phyloP scores from a whole-genome alignment of 2,888 invertebrate genomes.

The Lochmaea crataegi region DNA sequence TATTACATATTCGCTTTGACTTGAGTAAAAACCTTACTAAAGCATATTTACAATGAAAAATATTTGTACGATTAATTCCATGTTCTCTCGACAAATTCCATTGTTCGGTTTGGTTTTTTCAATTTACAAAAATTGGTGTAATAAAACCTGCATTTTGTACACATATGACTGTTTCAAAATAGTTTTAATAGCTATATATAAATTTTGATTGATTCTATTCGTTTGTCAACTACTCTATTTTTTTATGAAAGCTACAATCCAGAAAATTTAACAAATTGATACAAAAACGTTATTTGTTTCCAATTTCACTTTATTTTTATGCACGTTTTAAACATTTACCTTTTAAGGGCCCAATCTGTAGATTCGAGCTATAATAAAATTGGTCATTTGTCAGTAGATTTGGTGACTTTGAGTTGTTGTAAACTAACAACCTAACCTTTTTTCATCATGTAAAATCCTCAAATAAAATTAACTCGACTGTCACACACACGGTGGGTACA shows the following conservation, averaged over 20 bases:
- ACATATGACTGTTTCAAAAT: neutral
- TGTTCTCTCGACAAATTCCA: neutral
- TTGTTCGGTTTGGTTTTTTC: neutral
- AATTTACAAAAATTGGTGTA: slow-evolving; percentile 4
- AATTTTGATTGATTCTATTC: neutral
- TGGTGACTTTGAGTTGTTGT: too few relatives aligned
- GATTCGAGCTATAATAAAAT: too few relatives aligned
- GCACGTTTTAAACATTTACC: neutral
- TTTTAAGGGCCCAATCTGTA: too few relatives aligned
- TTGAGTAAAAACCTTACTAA: too few relatives aligned
- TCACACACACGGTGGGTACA: too few relatives aligned
- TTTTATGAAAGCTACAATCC: neutral
- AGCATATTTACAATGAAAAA: too few relatives aligned
- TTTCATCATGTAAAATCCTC: too few relatives aligned
- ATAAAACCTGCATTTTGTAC: neutral
- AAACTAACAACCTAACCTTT: too few relatives aligned
- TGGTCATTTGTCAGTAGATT: too few relatives aligned
- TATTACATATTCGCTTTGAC: too few relatives aligned
- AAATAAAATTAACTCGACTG: too few relatives aligned
- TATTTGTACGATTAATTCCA: too few relatives aligned
- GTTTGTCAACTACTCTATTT: neutral
- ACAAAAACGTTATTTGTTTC: neutral
- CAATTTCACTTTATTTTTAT: neutral
- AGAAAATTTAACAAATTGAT: neutral
- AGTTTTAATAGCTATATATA: slow-evolving; percentile 7